Percentiles rank a stretch among this genome's conserved stretches.
Evolutionary conservation across 1,140 invertebrate species (phyloP).

Genomic region (Brachionus rotundiformis): DNA sequence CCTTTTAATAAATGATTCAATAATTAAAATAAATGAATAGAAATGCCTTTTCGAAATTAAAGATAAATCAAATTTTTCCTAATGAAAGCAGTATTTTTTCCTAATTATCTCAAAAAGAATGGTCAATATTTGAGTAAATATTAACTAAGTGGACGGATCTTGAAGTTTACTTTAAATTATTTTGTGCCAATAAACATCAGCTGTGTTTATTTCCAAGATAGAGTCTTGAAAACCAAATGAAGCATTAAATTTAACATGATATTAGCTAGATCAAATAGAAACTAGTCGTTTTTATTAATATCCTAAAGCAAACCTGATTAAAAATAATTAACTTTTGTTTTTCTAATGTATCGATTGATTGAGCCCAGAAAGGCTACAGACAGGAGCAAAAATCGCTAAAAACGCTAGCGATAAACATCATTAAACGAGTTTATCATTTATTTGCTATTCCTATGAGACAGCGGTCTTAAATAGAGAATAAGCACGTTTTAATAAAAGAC

Average conservation of each 20-base stretch:
- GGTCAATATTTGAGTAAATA: background rate
- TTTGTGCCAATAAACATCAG: background rate
- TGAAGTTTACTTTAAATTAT: background rate
- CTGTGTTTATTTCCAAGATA: background rate
- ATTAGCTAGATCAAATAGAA: background rate
- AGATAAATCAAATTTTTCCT: background rate
- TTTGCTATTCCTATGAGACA: background rate
- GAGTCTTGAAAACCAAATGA: background rate
- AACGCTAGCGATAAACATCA: conserved; percentile 8
- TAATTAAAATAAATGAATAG: background rate
- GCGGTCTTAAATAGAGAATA: background rate
- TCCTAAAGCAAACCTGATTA: conserved; percentile 18
- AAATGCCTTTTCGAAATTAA: background rate
- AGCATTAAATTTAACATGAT: background rate
- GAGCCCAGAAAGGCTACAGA: background rate
- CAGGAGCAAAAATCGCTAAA: background rate
- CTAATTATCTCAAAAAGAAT: background rate
- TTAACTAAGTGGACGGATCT: background rate
- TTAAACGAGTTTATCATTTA: conserved; percentile 11
- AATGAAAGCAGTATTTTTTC: too few relatives aligned
- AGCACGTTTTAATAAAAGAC: background rate
- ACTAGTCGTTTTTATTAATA: background rate
- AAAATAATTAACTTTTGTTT: background rate
- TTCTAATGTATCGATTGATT: conserved; percentile 3
- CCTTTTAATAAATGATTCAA: background rate